Evolutionary conservation across 2,113 vertebrate genomes (phyloP), one percentile per base, ranked within the genome.

Genomic region (Toxostoma redivivum): DNA sequence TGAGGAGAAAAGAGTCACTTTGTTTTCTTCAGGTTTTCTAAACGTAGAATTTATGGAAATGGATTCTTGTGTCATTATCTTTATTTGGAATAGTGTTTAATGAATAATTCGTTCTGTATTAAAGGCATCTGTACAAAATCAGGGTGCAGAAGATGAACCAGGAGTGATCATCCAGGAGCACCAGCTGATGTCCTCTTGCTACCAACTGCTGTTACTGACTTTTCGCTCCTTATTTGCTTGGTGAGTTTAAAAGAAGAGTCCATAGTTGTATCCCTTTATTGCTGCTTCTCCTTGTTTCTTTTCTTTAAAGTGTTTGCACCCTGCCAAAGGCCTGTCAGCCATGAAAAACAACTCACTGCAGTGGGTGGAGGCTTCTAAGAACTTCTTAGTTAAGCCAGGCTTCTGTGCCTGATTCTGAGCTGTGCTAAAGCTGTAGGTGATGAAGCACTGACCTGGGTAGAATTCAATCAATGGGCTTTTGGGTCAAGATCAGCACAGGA

Each of bases 201-300:
- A 99, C 92, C 98, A 99, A 62, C 98, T 98, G 82, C 97, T 99
- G 12, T 96, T 99, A 60, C 98, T 99, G 87, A 97, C 98, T 88
- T 98, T 99, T 74, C 98, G 97, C 80, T 96, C 97, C 15, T 96
- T 98, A 20, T 99, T 99, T 97, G 97, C 98, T 94, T 99, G 99
- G 99, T 99, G 82, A 98, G 99, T 96, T 86, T 67, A 40, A 61
- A 77, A 86, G 38, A 72, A 65, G 66, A n/a, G n/a, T 38, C 6
- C 17, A 28, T 3, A 24, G 35, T 13, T 40, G 19, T n/a, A 48
- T 12, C 24, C 10, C 3, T 35, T 80, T 84, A 56, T 79, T 88
- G 37, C 66, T 67, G 31, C 51, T 21, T 66, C 17, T 45, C 82
- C 38, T 27, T 74, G 12, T 83, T 77, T 47, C 18, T 86, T 37